Conservation (phyloP, 1,140 invertebrate species). For the Diploscapter pachys region DNA sequence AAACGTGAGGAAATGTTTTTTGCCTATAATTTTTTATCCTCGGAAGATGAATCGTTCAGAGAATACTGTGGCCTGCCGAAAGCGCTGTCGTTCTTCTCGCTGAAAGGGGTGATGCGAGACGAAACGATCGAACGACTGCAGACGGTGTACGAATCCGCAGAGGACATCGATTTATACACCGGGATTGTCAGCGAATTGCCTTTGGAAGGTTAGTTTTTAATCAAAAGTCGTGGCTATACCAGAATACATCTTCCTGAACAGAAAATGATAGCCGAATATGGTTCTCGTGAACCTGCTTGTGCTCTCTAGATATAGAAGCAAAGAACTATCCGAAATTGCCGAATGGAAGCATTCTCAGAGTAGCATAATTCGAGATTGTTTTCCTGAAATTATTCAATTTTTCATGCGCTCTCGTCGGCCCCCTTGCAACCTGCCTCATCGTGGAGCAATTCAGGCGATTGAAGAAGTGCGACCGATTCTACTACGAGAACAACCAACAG, state of each 20-base stretch:
- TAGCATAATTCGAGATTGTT: no score
- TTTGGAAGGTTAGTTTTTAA: no score
- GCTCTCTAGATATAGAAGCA: no score
- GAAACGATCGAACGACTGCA: conserved; percentile 39
- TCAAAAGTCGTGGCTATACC: no score
- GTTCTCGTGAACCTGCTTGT: no score
- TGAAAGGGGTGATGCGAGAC: conserved; percentile 46
- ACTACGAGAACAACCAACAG: conserved; percentile 74
- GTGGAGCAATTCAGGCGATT: conserved; percentile 66
- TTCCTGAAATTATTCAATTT: no score
- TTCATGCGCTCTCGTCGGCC: conserved; percentile 22
- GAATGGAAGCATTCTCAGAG: no score
- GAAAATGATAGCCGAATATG: no score
- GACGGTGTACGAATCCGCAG: conserved; percentile 49
- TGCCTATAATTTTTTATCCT: not conserved
- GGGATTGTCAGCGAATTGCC: conserved; percentile 20
- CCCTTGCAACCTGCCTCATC: conserved; percentile 63
- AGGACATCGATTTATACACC: conserved; percentile 55
- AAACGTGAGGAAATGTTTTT: not conserved
- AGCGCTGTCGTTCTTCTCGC: conserved; percentile 47
- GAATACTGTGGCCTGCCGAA: conserved; percentile 35
- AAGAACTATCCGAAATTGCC: no score
- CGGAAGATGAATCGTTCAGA: conserved; percentile 16
- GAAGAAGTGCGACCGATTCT: conserved; percentile 85
- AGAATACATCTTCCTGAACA: no score